A percentile compares a stretch with the other conserved stretches of the same genome.
phyloP scores from a whole-genome alignment of 1,140 invertebrate species.

The Laupala kohalensis region DNA sequence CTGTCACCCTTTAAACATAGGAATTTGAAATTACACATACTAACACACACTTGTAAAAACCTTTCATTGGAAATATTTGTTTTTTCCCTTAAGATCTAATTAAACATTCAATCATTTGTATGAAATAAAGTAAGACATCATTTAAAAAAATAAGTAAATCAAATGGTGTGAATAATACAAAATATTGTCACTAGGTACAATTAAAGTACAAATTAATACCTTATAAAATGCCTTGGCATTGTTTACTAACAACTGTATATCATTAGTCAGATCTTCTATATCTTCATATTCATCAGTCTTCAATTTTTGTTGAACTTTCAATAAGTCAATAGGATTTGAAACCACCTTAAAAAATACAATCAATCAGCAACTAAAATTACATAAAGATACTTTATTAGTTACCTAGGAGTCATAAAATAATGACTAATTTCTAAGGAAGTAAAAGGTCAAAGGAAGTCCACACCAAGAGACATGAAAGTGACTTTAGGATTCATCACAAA shows the following conservation, averaged over 20 bases:
- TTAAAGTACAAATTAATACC: constrained; percentile 27
- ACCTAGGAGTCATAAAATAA: neutral
- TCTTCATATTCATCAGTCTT: constrained; percentile 90
- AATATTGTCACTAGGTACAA: neutral
- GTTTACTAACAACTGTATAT: constrained; percentile 76
- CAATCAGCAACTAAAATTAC: neutral
- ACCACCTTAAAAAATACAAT: constrained; percentile 44
- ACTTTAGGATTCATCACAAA: too few species aligned
- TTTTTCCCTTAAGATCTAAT: too few species aligned
- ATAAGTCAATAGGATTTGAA: constrained; percentile 80
- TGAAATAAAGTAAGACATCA: too few species aligned
- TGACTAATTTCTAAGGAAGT: too few species aligned
- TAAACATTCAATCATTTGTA: too few species aligned
- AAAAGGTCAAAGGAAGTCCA: too few species aligned
- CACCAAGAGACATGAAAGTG: too few species aligned
- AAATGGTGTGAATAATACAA: neutral
- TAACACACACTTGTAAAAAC: too few species aligned
- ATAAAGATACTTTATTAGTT: neutral
- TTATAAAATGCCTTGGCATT: constrained; percentile 92
- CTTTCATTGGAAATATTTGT: too few species aligned
- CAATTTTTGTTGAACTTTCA: constrained; percentile 89
- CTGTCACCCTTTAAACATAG: too few species aligned
- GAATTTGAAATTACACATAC: too few species aligned
- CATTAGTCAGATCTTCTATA: constrained; percentile 71
- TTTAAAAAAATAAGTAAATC: neutral